A percentile compares a stretch with the other conserved stretches of the same genome.
These are phyloP conservation scores for Agonopterix subpropinquella DNA, from an alignment of 2,888 invertebrate genomes.

Conservation along the genomic window DNA sequence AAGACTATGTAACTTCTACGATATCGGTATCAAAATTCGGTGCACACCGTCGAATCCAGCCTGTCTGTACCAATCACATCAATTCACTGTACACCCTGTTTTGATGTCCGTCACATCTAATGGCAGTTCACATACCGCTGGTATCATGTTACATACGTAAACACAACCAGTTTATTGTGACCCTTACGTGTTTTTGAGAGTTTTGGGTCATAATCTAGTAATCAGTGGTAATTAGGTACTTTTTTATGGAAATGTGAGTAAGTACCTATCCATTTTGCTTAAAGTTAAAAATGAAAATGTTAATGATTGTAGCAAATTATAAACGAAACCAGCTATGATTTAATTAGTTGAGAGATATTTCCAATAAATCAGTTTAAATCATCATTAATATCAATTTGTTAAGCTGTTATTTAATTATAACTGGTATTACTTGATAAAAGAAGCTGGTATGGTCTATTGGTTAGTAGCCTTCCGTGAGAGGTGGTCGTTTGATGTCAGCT, in stretches of 20 bases:
- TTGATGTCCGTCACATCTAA: conserved; percentile 51
- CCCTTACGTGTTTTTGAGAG: too few species aligned
- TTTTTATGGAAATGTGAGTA: too few species aligned
- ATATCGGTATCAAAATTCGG: conserved; percentile 29
- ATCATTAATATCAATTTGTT: neutral
- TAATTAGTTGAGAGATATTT: neutral
- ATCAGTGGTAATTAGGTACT: too few species aligned
- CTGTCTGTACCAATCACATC: conserved; percentile 43
- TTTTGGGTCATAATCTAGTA: too few species aligned
- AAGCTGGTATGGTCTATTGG: too few species aligned
- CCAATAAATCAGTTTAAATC: too few species aligned
- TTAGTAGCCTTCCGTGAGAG: too few species aligned
- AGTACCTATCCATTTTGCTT: too few species aligned
- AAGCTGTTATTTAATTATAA: conserved; percentile 1
- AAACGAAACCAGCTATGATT: neutral
- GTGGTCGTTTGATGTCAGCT: too few species aligned
- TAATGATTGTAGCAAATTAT: neutral
- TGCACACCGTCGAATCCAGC: conserved; percentile 22
- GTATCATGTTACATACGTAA: conserved; percentile 44
- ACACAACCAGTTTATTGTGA: neutral
- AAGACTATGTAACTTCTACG: too few species aligned
- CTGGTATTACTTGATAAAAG: neutral
- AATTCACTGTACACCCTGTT: conserved; percentile 42
- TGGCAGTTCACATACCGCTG: conserved; percentile 44
- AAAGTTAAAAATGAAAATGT: too few species aligned